Base-by-base conservation (phyloP, 2,113 vertebrate genomes). In the Nipponia nippon region DNA sequence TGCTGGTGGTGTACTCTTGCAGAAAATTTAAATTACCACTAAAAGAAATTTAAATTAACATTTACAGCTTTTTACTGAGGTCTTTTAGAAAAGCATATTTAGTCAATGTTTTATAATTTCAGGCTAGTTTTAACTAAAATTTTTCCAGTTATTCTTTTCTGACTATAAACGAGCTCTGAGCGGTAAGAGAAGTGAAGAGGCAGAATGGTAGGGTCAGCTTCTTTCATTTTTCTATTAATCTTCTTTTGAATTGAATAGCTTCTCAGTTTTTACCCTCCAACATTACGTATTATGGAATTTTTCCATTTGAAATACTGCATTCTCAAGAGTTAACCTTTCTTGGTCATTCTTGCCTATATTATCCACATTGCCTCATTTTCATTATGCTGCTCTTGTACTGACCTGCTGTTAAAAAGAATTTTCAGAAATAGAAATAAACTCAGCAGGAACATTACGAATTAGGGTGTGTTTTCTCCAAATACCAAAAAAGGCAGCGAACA, bases 391-490 rank as follows among this genome's bases (percentile, higher is more conserved):
- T 83, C 1, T 66, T 38, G 25, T 91, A 90, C 47, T 77, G 85
- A 94, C 81, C 80, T 92, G 69, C 49, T 91, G 58, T 66, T 96
- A 93, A 87, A 77, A 93, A 92, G 83, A 93, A 84, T 95, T 96
- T 83, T 96, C 81, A 94, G 92, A 95, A 97, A 94, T 15, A 87
- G 91, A 97, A 95, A 91, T 90, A 92, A 89, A 90, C 86, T 81
- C 47, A 87, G 62, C 73, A 83, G 87, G 83, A 97, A 42, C 58
- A 76, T 93, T 86, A 86, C 2, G 7, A 95, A 83, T 93, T 61
- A 91, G 83, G 83, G 55, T 69, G 77, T 93, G 38, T 94, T 95
- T 96, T 83, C 83, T 90, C 63, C 47, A 88, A 77, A 93, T 79
- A 85, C 91, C 89, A 91, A 92, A 97, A 95, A 95, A 97, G 82